Evolutionary conservation across 1,140 invertebrate species (phyloP).

Genomic region (Cryptotermes secundus): DNA sequence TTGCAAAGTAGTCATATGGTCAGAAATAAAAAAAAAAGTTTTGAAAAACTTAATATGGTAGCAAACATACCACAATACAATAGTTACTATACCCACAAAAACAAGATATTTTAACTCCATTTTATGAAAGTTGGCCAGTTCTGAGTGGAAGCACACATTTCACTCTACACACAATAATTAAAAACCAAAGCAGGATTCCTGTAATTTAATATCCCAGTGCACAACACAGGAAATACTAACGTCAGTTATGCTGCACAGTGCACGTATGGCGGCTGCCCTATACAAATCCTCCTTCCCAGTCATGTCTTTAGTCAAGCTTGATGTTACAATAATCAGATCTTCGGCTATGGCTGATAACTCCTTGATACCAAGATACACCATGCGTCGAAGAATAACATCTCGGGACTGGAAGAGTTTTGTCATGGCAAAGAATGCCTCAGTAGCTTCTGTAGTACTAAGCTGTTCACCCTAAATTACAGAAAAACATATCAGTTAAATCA

Average conservation of each 20-base stretch:
- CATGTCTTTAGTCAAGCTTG: slow-evolving; percentile 98
- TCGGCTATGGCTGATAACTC: slow-evolving; percentile 93
- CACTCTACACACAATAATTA: no score
- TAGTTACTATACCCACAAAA: no score
- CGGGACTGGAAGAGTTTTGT: slow-evolving; percentile 98
- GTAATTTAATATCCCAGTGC: no score
- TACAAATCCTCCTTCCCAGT: slow-evolving; percentile 97
- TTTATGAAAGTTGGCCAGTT: no score
- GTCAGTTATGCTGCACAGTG: slow-evolving; percentile 97
- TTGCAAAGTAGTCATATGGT: no score
- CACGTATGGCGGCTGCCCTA: slow-evolving; percentile 92
- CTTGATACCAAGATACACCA: slow-evolving; percentile 98
- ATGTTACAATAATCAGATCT: slow-evolving; percentile 99
- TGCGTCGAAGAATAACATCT: slow-evolving; percentile 88
- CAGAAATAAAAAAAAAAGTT: no score
- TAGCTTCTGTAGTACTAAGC: slow-evolving; percentile 91
- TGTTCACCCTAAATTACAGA: slow-evolving; percentile 70
- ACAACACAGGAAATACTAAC: slow-evolving; percentile 49
- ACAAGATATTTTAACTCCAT: no score
- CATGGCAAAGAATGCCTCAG: slow-evolving; percentile 98
- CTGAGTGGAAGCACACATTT: not conserved
- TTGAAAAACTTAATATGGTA: no score
- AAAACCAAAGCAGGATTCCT: no score
- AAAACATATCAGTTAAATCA: not conserved
- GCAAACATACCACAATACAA: no score